Percentiles rank a stretch among this genome's conserved stretches.
phyloP scores from a whole-genome alignment of 2,888 invertebrate species.

The Cheilosia scutellata region DNA sequence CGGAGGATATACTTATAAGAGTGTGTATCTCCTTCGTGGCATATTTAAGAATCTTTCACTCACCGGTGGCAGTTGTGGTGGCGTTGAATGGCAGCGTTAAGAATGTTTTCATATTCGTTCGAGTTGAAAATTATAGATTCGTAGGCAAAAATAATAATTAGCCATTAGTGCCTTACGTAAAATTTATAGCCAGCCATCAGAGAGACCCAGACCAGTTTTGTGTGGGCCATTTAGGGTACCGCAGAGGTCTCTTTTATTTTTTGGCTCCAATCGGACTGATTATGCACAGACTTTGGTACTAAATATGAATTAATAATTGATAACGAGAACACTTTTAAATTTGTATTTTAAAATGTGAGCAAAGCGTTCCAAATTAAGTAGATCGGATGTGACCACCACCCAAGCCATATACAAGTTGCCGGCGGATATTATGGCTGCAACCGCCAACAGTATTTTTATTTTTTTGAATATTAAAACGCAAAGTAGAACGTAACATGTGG shows the following conservation, averaged over 20 bases:
- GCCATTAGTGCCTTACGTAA: constrained; percentile 29
- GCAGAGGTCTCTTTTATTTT: constrained; percentile 6
- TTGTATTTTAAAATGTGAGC: constrained; percentile 12
- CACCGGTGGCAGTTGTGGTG: constrained; percentile 13
- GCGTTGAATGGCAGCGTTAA: constrained; percentile 22
- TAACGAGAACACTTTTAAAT: constrained; percentile 16
- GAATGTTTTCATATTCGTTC: constrained; percentile 4
- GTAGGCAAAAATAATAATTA: constrained; percentile 14
- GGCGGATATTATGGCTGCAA: constrained; percentile 56
- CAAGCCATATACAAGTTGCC: constrained; percentile 57
- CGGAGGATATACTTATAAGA: constrained; percentile 11
- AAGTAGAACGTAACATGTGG: constrained; percentile 70
- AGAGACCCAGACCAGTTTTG: constrained; percentile 46
- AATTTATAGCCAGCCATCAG: constrained; percentile 9
- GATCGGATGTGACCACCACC: constrained; percentile 74
- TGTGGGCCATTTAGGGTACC: constrained; percentile 52
- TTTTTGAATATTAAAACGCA: constrained; percentile 61
- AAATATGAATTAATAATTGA: constrained; percentile 63
- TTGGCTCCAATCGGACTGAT: not conserved
- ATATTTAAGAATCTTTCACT: constrained; percentile 50
- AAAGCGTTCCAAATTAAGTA: constrained; percentile 57
- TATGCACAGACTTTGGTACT: constrained; percentile 17
- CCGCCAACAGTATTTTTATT: constrained; percentile 52
- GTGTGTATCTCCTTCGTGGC: constrained; percentile 30
- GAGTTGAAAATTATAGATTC: constrained; percentile 22